Evolutionary conservation across 2,113 vertebrate species (phyloP).

Genomic region (Oreochromis niloticus): DNA sequence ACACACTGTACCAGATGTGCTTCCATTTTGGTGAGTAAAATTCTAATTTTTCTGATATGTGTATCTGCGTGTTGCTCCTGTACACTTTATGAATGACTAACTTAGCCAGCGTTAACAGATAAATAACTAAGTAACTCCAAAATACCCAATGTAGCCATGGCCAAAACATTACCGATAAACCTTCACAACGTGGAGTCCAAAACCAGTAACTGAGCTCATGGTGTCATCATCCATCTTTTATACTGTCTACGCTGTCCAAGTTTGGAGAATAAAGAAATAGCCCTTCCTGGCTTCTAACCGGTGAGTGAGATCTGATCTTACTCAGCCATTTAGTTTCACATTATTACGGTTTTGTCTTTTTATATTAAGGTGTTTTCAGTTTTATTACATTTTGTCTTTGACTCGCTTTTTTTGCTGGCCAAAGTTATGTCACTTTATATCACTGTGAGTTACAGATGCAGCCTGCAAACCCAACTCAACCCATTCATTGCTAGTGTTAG

Average conservation of each 20-base stretch:
- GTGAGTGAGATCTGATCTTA: neutral
- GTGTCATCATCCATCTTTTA: neutral
- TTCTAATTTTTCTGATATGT: neutral
- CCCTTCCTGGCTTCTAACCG: neutral
- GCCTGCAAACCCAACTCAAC: neutral
- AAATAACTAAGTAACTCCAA: neutral
- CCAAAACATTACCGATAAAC: neutral
- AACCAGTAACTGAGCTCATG: neutral
- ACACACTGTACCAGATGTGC: neutral
- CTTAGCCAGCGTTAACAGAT: neutral
- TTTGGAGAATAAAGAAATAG: neutral
- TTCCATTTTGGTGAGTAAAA: neutral
- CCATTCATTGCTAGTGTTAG: neutral
- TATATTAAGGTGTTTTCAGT: neutral
- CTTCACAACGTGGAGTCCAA: neutral
- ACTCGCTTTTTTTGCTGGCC: neutral
- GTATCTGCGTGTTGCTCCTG: neutral
- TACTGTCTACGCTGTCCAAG: neutral
- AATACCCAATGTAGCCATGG: fast-evolving
- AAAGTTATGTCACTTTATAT: neutral
- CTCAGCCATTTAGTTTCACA: neutral
- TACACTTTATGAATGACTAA: neutral
- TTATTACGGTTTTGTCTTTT: neutral
- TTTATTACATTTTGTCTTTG: neutral
- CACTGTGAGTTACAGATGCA: neutral